Evolutionary conservation across 2,113 vertebrate genomes (phyloP), one percentile per base, ranked within the genome.

Genomic region (Indicator indicator): DNA sequence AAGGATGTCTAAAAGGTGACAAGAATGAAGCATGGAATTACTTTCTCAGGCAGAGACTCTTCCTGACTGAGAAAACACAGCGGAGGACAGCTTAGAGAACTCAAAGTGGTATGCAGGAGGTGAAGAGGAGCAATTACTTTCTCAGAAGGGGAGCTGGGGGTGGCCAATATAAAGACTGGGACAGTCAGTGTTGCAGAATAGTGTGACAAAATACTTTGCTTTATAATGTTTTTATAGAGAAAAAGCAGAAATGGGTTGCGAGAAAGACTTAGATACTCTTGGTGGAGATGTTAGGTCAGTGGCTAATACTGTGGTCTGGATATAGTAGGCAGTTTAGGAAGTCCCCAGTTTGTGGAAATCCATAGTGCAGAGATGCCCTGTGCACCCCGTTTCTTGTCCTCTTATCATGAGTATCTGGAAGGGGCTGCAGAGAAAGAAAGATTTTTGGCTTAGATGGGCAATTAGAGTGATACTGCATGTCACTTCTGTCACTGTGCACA

Each of bases 381-480:
- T 80, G 33, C 27, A 38, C 20, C 14, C 8, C 59, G 36, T 67
- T 72, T 44, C 36, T 50, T n/a, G 44, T 59, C 10, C 28, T 76
- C 52, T 44, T 78, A 5, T 2, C 8, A 0, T 12, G 11, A 46
- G 5, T 26, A 9, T 46, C 20, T 1, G 3, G 54, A 71, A 64
- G 12, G 9, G 6, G 21, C 72, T 83, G 77, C 32, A 42, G n/a
- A 30, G 46, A 56, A 42, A 68, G 27, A 30, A n/a, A 58, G 42
- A 33, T 6, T 76, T 95, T 91, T 55, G 36, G 33, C 27, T 60
- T 69, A 12, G 19, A 5, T 63, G 55, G 58, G 11, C 58, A 42
- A 3, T 74, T 52, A 26, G 4, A 16, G 32, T 17, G 60, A 32
- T 73, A n/a, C 68, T 73, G 24, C 0, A 0, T 20, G 7, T 75